phyloP scores from a whole-genome alignment of 1,140 invertebrate genomes.

The Apis florea region DNA sequence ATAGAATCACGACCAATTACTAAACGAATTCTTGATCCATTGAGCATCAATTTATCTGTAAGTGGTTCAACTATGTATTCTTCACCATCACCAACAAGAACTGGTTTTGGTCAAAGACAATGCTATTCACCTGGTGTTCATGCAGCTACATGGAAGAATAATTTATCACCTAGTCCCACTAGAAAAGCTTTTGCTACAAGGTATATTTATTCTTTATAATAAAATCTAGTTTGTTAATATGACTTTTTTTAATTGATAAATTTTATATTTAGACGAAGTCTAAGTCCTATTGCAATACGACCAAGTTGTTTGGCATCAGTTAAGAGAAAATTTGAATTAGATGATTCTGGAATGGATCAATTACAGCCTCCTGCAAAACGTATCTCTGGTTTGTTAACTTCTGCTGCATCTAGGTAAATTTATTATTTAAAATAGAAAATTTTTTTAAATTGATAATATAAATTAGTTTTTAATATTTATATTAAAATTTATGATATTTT shows the following conservation, averaged over 20 bases:
- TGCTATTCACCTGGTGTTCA: conserved; percentile 85
- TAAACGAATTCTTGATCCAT: conserved; percentile 76
- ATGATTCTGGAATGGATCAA: conserved; percentile 81
- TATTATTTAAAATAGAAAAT: background rate
- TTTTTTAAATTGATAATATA: background rate
- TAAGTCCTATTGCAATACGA: conserved; percentile 91
- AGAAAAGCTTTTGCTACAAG: conserved; percentile 88
- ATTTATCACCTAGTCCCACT: conserved; percentile 90
- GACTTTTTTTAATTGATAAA: background rate
- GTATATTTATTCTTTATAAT: conserved; percentile 65
- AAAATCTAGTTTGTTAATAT: conserved; percentile 7
- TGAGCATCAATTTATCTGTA: conserved; percentile 76
- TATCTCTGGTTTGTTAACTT: conserved; percentile 75
- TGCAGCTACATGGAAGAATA: conserved; percentile 81
- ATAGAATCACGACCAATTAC: conserved; percentile 73
- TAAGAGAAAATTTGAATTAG: conserved; percentile 90
- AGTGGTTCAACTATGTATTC: conserved; percentile 80
- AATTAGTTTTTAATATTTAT: too few species aligned
- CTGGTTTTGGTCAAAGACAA: conserved; percentile 80
- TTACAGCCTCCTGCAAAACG: conserved; percentile 82
- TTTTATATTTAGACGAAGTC: conserved; percentile 82
- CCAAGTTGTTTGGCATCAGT: conserved; percentile 82
- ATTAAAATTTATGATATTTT: background rate
- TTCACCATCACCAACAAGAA: conserved; percentile 85
- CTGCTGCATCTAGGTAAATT: conserved; percentile 73